These are phyloP conservation scores for Pseudolaguvia tuberculata DNA, from an alignment of 2,113 vertebrate species.

Conservation along the genomic window DNA sequence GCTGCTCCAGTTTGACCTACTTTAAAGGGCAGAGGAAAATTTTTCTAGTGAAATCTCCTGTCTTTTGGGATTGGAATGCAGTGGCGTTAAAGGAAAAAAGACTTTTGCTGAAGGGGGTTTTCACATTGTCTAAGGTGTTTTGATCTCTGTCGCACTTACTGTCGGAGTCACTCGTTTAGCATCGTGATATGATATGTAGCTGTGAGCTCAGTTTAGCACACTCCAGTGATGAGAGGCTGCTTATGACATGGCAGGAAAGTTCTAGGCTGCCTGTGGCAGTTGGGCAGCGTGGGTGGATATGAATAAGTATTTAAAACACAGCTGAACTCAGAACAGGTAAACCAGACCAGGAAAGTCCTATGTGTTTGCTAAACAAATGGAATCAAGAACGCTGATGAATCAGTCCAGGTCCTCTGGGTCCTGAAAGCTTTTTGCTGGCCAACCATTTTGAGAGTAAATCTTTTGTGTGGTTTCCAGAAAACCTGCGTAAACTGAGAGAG, in stretches of 20 bases:
- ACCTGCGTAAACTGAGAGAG: slow-evolving; percentile 26
- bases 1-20: slow-evolving; percentile 53
- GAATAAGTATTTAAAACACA: slow-evolving; percentile 34
- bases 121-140: slow-evolving; percentile 16
- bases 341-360: slow-evolving; percentile 31
- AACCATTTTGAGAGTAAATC: not conserved
- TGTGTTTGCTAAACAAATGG: slow-evolving; percentile 12
- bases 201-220: slow-evolving; percentile 47
- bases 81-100: not conserved
- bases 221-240: slow-evolving; percentile 31
- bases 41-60: slow-evolving; percentile 37
- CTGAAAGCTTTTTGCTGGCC: slow-evolving; percentile 10
- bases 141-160: slow-evolving; percentile 29
- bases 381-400: slow-evolving; percentile 20
- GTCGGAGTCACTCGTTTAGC: slow-evolving; percentile 18
- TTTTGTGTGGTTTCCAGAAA: slow-evolving; percentile 25
- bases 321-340: slow-evolving; percentile 39
- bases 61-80: slow-evolving; percentile 38
- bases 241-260: slow-evolving; percentile 25
- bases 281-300: slow-evolving; percentile 7
- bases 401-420: not conserved
- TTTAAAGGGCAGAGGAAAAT: slow-evolving; percentile 51
- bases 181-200: slow-evolving; percentile 32
- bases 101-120: slow-evolving; percentile 39
- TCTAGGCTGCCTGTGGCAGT: slow-evolving; percentile 12